Base-by-base conservation (phyloP, 2,888 invertebrate genomes). In the Cerastis leucographa region DNA sequence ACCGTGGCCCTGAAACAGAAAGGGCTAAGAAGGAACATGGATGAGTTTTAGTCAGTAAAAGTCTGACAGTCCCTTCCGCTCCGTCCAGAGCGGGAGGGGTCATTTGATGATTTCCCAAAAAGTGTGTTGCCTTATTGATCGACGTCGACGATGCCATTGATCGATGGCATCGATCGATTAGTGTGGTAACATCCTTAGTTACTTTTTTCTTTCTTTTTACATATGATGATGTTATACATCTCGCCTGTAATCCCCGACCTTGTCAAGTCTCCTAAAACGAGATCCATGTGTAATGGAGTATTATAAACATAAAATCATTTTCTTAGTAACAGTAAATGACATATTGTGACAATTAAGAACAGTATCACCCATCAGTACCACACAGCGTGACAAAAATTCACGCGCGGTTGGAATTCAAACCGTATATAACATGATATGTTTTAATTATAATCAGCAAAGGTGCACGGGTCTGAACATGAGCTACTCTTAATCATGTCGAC, bases 331-430 rank as follows among this genome's bases (percentile, higher is more conserved):
- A 11, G 8, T 71, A 49, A n/a, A 17, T 78, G n/a, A 62, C 68
- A n/a, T 51, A 46, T 19, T 35, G 19, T 44, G 35, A 22, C 17
- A 25, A 51, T 62, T 22, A 67, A 7, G 19, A 29, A 12, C 19
- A 29, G 25, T 4, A 22, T 46, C 19, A 4, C 7, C 22, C 61
- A 17, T 40, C 25, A 44, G 17, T 29, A 40, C 71, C 40, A 2
- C 40, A 42, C 46, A 64, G 19, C 54, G 46, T 71, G 64, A 35
- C 80, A 42, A 65, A 42, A 25, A 19, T 1, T 25, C 71, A 56
- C 72, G 42, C 42, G 25, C 7, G 0, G 14, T 17, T 78, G 25
- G 22, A 54, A 64, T 70, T 79, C 56, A 44, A 29, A 54, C 14
- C 46, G 17, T 78, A n/a, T 25, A 12, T 49, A 71, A 25, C 46